Base-by-base conservation (phyloP, 2,113 vertebrate species). In the Chaetura pelagica region DNA sequence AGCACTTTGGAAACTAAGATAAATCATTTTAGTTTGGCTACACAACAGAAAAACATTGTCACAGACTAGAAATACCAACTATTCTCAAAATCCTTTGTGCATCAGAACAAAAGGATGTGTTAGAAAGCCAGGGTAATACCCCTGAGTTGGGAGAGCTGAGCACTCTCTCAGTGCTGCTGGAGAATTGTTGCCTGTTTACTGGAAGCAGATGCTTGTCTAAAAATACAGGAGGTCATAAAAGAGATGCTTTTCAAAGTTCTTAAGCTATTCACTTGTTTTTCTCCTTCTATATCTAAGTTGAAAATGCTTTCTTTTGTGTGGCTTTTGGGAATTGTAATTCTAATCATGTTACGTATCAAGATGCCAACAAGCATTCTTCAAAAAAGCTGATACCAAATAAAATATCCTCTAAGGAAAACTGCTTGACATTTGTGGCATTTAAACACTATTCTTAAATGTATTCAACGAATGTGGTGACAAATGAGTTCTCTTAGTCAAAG, bases 281-380 rank as follows among this genome's bases (percentile, higher is more conserved):
- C 20, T 17, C 40, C 27, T 34, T 95, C 61, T 92, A 13, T 86
- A 54, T 40, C 46, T 77, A 73, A 85, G 52, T 27, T 83, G 71
- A 97, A 94, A 95, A 59, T 93, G 52, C 46, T 87, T 90, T 30
- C 21, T 94, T 46, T 72, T 94, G 32, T 94, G 96, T 96, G 93
- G 48, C 82, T 84, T 78, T 84, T 42, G 24, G 73, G 66, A 95
- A 93, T 42, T n/a, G 19, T 80, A 90, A 74, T 82, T 91, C 7
- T 78, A 75, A 34, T 48, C 14, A 44, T 3, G 3, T 22, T 48
- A 38, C 9, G 10, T 82, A 57, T 24, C 23, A 73, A 69, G 58
- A 38, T 57, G 20, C 63, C 34, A 76, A 78, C 8, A 77, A 84
- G 10, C 9, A 51, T 67, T 63, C 26, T 9, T 29, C 21, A 16